These are phyloP conservation scores for Falcunculus frontatus DNA, from an alignment of 2,113 vertebrate genomes.

Conservation along the genomic window DNA sequence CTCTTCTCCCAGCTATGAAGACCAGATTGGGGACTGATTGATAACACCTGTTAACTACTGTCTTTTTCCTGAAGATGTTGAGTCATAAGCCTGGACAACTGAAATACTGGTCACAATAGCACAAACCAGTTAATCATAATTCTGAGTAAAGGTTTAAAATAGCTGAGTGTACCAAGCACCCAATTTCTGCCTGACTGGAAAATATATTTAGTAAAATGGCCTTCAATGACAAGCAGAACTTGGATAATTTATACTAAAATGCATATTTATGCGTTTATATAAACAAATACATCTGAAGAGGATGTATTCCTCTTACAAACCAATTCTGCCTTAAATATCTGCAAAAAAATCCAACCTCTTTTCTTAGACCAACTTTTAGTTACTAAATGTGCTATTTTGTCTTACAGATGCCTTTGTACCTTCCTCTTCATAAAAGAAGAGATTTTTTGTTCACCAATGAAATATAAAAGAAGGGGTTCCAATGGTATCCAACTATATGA, in stretches of 20 bases:
- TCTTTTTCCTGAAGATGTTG: constrained; percentile 21
- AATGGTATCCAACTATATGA: neutral
- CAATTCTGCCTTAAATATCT: neutral
- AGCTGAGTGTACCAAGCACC: neutral
- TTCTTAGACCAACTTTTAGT: neutral
- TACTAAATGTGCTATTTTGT: neutral
- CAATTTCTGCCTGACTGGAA: neutral
- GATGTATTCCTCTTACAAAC: neutral
- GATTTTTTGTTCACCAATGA: neutral
- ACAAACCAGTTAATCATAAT: neutral
- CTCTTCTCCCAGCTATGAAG: constrained; percentile 9
- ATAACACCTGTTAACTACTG: constrained; percentile 58
- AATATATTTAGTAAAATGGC: neutral
- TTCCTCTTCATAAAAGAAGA: neutral
- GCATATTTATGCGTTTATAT: neutral
- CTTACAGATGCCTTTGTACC: neutral
- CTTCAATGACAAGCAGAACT: neutral
- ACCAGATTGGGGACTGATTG: constrained; percentile 42
- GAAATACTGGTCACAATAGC: neutral
- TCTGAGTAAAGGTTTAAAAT: neutral
- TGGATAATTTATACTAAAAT: neutral
- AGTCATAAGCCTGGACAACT: neutral
- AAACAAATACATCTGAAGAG: neutral
- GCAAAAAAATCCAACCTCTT: neutral
- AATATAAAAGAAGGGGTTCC: neutral